Percentiles rank a stretch among this genome's conserved stretches.
Conservation (phyloP, 2,888 invertebrate species). For the Hirtodrosophila alboralis region DNA sequence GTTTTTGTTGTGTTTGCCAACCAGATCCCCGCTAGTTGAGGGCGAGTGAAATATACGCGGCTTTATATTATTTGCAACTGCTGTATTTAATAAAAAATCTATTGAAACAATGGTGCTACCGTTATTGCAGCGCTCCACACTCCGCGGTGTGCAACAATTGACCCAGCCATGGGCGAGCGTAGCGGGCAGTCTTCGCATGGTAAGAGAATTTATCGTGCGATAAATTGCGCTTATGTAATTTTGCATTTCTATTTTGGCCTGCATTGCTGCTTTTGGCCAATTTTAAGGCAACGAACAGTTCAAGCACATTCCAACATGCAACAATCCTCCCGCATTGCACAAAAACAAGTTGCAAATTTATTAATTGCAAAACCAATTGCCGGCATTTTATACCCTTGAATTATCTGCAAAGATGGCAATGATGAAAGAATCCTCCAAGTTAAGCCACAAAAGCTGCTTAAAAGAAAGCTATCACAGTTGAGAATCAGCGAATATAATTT, state of each 20-base stretch:
- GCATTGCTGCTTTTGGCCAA: slow-evolving; percentile 16
- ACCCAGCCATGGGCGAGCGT: slow-evolving; percentile 63
- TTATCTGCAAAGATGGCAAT: slow-evolving; percentile 3
- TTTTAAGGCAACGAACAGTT: slow-evolving; percentile 1
- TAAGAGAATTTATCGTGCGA: slow-evolving; percentile 62
- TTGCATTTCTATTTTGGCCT: slow-evolving; percentile 43
- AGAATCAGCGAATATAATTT: too few relatives aligned
- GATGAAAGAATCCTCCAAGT: too few relatives aligned
- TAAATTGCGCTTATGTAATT: slow-evolving; percentile 69
- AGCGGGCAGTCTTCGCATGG: slow-evolving; percentile 65
- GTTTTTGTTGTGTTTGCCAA: slow-evolving; percentile 51
- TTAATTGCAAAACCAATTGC: slow-evolving; percentile 9
- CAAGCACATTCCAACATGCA: background rate
- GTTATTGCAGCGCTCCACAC: slow-evolving; percentile 71
- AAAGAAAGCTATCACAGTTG: background rate
- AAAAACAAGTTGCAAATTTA: slow-evolving; percentile 11
- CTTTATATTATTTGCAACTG: slow-evolving; percentile 31
- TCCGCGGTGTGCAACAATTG: slow-evolving; percentile 77
- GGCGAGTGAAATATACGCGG: slow-evolving; percentile 46
- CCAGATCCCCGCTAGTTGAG: slow-evolving; percentile 36
- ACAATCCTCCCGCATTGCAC: background rate
- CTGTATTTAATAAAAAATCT: slow-evolving; percentile 27
- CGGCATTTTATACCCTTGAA: slow-evolving; percentile 42
- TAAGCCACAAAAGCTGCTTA: too few relatives aligned
- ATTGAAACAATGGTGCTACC: slow-evolving; percentile 75